Percentiles rank a stretch among this genome's conserved stretches.
These are phyloP conservation scores for Lagocephalus sceleratus DNA, from an alignment of 2,797 vertebrate species.

Conservation along the genomic window DNA sequence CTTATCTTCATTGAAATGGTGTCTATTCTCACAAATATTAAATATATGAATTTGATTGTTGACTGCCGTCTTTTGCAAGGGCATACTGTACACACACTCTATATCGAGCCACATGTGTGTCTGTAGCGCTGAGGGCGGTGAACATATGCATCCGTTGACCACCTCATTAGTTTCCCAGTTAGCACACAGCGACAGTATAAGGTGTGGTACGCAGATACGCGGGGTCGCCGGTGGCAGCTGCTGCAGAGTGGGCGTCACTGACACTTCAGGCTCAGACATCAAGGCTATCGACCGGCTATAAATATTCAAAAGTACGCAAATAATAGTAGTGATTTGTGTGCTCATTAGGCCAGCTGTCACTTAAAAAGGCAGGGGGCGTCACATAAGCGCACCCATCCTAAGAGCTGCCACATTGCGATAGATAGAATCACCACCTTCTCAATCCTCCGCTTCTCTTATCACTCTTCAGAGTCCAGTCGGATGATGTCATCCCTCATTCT, in stretches of 20 bases:
- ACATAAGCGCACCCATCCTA: slow-evolving; percentile 15
- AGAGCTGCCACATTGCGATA: slow-evolving; percentile 43
- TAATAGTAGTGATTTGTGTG: slow-evolving; percentile 45
- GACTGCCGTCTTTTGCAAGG: slow-evolving; percentile 34
- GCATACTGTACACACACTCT: slow-evolving; percentile 20
- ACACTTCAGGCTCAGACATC: slow-evolving; percentile 22
- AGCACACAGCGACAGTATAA: slow-evolving; percentile 22
- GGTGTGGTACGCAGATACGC: slow-evolving; percentile 38
- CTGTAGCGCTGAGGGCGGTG: slow-evolving; percentile 21
- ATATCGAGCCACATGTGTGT: not conserved
- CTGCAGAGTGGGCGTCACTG: slow-evolving; percentile 5
- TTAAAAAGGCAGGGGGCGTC: not conserved
- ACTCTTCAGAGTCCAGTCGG: slow-evolving; percentile 35
- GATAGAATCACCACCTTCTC: slow-evolving; percentile 48
- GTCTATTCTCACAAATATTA: no score
- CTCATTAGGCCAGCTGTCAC: slow-evolving; percentile 57
- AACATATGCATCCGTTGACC: slow-evolving; percentile 1
- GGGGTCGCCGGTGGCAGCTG: slow-evolving; percentile 37
- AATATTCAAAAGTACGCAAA: slow-evolving; percentile 63
- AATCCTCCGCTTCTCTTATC: slow-evolving; percentile 54
- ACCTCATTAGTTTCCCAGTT: slow-evolving; percentile 47
- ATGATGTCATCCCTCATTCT: slow-evolving; percentile 57
- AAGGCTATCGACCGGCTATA: slow-evolving; percentile 52
- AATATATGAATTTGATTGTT: slow-evolving; percentile 43
- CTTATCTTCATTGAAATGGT: no score